A percentile compares a stretch with the other conserved stretches of the same genome.
Evolutionary conservation across 2,113 vertebrate genomes (phyloP).

Genomic region (Rhinogobius similis): DNA sequence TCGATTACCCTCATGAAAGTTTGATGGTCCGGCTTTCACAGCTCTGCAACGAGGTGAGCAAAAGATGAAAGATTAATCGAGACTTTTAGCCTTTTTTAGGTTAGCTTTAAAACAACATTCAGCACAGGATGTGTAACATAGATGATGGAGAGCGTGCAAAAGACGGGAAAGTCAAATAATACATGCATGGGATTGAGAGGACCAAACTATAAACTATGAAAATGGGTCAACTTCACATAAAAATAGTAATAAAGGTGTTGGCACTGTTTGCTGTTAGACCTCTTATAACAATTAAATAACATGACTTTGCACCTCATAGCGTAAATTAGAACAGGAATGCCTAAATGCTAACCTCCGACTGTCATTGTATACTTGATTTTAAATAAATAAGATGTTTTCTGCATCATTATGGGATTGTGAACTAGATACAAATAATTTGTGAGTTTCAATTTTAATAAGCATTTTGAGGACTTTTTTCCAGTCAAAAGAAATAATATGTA

Average conservation of each 20-base stretch:
- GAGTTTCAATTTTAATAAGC: no score
- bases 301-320: background rate
- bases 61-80: conserved; percentile 72
- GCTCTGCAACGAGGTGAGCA: conserved; percentile 56
- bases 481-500: no score
- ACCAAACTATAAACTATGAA: background rate
- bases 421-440: background rate
- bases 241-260: background rate
- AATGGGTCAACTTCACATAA: background rate
- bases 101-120: background rate
- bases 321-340: no score
- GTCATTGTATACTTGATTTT: no score
- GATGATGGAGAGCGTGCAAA: background rate
- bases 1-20: conserved; percentile 74
- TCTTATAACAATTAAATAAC: background rate
- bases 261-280: background rate
- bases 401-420: background rate
- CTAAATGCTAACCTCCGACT: no score
- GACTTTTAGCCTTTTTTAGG: conserved; percentile 12
- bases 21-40: conserved; percentile 57
- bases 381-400: background rate
- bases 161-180: background rate
- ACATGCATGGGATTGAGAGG: background rate
- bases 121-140: background rate
- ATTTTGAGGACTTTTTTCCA: no score